A percentile compares a stretch with the other conserved stretches of the same genome.
phyloP scores from a whole-genome alignment of 2,888 invertebrate species.

The Dicyrtoma fusca region DNA sequence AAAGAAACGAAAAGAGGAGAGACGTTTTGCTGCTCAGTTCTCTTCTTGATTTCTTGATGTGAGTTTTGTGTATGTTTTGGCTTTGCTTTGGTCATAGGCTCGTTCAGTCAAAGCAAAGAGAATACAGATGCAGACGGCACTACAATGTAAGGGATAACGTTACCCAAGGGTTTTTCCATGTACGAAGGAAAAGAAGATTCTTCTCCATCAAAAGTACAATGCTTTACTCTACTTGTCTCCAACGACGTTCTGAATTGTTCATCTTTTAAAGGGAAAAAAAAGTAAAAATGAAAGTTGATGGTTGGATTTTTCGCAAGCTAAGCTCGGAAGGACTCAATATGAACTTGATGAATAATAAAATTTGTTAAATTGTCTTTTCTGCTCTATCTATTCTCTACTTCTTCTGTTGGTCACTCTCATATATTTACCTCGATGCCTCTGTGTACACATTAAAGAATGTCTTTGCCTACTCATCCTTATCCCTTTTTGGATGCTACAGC shows the following conservation, averaged over 20 bases:
- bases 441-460: too few species aligned
- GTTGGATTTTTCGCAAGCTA: constrained; percentile 7
- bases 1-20: too few species aligned
- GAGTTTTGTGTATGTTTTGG: too few species aligned
- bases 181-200: too few species aligned
- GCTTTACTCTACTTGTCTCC: constrained; percentile 7
- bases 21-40: too few species aligned
- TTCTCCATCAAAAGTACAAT: not conserved
- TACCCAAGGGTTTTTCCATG: too few species aligned
- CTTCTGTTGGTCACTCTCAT: not conserved
- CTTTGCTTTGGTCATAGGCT: too few species aligned
- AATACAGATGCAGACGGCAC: too few species aligned
- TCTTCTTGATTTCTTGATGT: too few species aligned
- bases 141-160: too few species aligned
- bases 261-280: constrained; percentile 20
- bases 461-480: not conserved
- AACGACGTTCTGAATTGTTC: constrained; percentile 7
- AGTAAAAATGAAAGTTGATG: constrained; percentile 27
- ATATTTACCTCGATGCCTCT: too few species aligned
- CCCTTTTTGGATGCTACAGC: not conserved
- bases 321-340: constrained; percentile 14
- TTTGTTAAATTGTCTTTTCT: constrained; percentile 4
- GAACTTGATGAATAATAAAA: constrained; percentile 25
- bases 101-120: too few species aligned
- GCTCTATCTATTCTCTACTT: not conserved